A percentile compares a stretch with the other conserved stretches of the same genome.
Conservation (phyloP, 2,797 vertebrate species). For the Florisuga fusca region DNA sequence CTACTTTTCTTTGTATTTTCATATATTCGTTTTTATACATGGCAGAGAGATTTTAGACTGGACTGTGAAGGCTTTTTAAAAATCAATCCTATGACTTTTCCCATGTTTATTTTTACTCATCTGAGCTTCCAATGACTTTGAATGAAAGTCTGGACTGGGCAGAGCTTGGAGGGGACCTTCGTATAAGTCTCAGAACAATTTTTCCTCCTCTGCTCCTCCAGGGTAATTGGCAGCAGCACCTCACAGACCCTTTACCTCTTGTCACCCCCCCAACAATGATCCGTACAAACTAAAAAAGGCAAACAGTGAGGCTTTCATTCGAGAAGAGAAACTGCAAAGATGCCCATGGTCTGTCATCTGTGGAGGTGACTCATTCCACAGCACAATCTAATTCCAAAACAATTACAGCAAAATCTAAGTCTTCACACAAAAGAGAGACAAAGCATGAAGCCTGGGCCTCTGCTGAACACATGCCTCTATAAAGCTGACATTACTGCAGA, state of each 20-base stretch:
- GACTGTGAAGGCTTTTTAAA: not conserved
- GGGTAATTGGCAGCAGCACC: not conserved
- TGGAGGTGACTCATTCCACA: constrained; percentile 62
- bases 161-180: not conserved
- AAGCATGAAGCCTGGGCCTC: constrained; percentile 18
- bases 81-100: not conserved
- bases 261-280: not conserved
- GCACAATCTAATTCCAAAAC: constrained; percentile 63
- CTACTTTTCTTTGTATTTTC: not conserved
- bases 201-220: not conserved
- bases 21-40: not conserved
- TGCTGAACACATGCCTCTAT: constrained; percentile 24
- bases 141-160: not conserved
- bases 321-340: constrained; percentile 43
- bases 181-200: not conserved
- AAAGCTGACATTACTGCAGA: constrained; percentile 28
- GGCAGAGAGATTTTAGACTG: not conserved
- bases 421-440: constrained; percentile 7
- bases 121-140: not conserved
- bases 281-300: constrained; percentile 2
- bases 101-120: not conserved
- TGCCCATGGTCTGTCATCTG: constrained; percentile 25
- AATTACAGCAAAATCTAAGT: constrained; percentile 61
- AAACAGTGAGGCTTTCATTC: constrained; percentile 1
- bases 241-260: constrained; percentile 4